Evolutionary conservation across 1,140 invertebrate genomes (phyloP), one percentile per base, ranked within the genome.

Genomic region (Zeugodacus cucurbitae): DNA sequence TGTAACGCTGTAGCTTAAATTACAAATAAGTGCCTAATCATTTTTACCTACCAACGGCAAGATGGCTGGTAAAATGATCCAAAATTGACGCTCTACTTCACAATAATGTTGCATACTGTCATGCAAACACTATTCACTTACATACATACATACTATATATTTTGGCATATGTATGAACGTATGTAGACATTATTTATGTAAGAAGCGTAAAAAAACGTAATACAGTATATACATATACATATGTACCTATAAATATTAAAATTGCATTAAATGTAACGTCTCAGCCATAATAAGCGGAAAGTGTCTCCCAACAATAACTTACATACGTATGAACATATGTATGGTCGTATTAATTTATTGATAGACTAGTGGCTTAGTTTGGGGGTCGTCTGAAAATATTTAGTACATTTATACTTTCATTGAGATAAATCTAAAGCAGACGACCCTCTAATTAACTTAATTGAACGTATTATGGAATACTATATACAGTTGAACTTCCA

Each of bases 41-140:
- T 70, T 62, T 62, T 62, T 62, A 62, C 32, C 26, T 62, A 62
- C 32, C 26, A 34, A 70, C 26, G 32, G 64, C 5, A 70, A 70
- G 32, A 70, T 70, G 32, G 26, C 32, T 70, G 64, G 26, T 32
- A 70, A 70, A 34, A 37, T 70, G 58, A 70, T 70, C 32, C 64
- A 26, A 70, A 70, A 34, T 32, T 70, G 64, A 29, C 64, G 64
- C 64, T 70, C 64, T 70, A 70, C 64, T 70, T 70, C 64, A 70
- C 32, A 70, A 32, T 70, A 26, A 70, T 70, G 64, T 70, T 70
- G 29, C 26, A 70, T 70, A 29, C 17, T 17, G 22, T 26, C 26
- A 62, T 26, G 22, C 22, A 62, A 62, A 62, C 26, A 54, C 14
- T 54, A 54, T 20, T 54, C 48, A 54, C 48, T 1, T 62, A 62